These are phyloP conservation scores for Zaprionus davidi DNA, from an alignment of 1,140 invertebrate species.

Conservation along the genomic window DNA sequence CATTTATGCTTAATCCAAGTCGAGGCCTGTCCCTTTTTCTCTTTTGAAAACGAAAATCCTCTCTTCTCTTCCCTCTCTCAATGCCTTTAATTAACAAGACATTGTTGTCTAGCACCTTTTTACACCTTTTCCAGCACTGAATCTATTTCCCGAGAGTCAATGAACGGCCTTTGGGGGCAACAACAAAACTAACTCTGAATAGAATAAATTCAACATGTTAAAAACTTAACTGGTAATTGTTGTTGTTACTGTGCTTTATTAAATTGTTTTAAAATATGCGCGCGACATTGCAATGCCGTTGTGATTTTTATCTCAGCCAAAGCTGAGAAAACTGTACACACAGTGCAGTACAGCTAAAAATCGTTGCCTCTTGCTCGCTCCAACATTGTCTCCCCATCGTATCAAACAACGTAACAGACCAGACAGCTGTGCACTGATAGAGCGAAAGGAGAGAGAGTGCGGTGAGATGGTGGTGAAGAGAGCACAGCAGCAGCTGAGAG, in stretches of 20 bases:
- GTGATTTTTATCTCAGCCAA: slow-evolving; percentile 52
- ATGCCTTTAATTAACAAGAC: neutral
- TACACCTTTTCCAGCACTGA: slow-evolving; percentile 12
- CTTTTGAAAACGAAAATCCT: too few relatives aligned
- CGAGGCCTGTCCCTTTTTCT: too few relatives aligned
- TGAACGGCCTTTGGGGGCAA: slow-evolving; percentile 69
- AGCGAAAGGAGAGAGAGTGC: slow-evolving; percentile 5
- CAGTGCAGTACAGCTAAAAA: slow-evolving; percentile 8
- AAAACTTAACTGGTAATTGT: neutral
- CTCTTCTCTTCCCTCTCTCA: too few relatives aligned
- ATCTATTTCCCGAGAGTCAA: slow-evolving; percentile 54
- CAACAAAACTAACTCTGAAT: slow-evolving; percentile 23
- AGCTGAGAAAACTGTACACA: slow-evolving; percentile 76
- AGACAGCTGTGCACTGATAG: slow-evolving; percentile 62
- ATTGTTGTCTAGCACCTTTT: slow-evolving; percentile 2
- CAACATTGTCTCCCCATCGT: slow-evolving; percentile 9
- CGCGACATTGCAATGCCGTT: slow-evolving; percentile 65
- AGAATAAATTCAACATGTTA: slow-evolving; percentile 37
- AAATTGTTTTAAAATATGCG: slow-evolving; percentile 55
- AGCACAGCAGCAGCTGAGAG: slow-evolving; percentile 45
- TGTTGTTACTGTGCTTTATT: slow-evolving; percentile 27
- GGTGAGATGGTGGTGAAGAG: slow-evolving; percentile 7
- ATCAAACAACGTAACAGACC: slow-evolving; percentile 52
- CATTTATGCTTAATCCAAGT: neutral
- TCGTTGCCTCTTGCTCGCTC: slow-evolving; percentile 1